Percentiles rank a stretch among this genome's conserved stretches.
Conservation (phyloP, 92 coral and sea anemone species). For the Micromussa lordhowensis region DNA sequence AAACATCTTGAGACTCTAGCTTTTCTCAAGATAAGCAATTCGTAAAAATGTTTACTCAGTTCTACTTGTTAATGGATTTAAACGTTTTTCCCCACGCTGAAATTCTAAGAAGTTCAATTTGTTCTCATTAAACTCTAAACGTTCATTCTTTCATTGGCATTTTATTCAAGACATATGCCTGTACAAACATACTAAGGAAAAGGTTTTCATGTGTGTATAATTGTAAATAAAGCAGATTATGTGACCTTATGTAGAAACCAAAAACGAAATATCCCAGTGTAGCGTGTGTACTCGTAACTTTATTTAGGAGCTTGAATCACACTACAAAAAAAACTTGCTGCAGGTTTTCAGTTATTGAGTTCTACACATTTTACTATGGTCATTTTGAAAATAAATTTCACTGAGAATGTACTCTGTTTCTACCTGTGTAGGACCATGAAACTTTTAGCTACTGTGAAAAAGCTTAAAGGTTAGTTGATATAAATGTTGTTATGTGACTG, state of each 20-base stretch:
- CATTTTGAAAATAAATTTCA: no score
- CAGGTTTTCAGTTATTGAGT: not conserved
- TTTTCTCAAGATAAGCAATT: conserved; percentile 22
- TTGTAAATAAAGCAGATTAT: not conserved
- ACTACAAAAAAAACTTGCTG: not conserved
- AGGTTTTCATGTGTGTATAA: not conserved
- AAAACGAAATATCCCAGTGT: no score
- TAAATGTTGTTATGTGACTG: no score
- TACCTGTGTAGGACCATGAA: conserved; percentile 73
- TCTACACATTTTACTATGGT: no score
- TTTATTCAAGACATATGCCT: no score
- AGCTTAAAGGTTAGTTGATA: conserved; percentile 75
- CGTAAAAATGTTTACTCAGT: conserved; percentile 21
- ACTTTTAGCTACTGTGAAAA: conserved; percentile 78
- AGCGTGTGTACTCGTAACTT: not conserved
- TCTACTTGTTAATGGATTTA: conserved; percentile 1
- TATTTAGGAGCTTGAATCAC: not conserved
- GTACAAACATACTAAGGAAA: not conserved
- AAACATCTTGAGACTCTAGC: conserved; percentile 9
- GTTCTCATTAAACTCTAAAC: not conserved
- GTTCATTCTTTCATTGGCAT: no score
- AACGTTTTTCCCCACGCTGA: conserved; percentile 12
- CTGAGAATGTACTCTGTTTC: not conserved
- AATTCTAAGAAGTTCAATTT: conserved; percentile 15
- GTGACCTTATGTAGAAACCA: not conserved